Percentiles rank a stretch among this genome's conserved stretches.
phyloP scores from a whole-genome alignment of 2,113 vertebrate species.

The Scytalopus superciliaris region DNA sequence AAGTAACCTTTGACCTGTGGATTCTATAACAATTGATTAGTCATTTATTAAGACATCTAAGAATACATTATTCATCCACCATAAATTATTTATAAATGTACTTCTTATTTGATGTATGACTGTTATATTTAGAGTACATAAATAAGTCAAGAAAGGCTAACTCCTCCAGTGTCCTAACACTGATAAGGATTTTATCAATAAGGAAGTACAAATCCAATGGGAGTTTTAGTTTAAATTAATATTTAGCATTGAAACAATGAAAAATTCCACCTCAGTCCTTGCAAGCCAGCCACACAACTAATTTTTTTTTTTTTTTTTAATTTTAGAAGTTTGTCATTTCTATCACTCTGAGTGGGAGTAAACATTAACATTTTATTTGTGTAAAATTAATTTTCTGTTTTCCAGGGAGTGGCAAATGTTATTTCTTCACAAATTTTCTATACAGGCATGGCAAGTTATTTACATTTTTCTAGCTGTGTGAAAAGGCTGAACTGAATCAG shows the following conservation, averaged over 20 bases:
- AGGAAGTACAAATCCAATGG: not conserved
- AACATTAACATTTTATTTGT: not conserved
- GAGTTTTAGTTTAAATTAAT: not conserved
- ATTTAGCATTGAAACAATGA: not conserved
- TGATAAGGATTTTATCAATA: not conserved
- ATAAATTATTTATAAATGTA: constrained; percentile 55
- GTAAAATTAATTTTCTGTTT: not conserved
- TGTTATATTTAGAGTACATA: constrained; percentile 45
- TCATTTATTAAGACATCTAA: constrained; percentile 52
- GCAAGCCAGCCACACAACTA: not conserved
- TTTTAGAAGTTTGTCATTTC: not conserved
- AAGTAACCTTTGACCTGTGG: constrained; percentile 30
- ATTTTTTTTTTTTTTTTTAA: not conserved
- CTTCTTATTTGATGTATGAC: constrained; percentile 40
- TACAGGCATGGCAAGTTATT: not conserved
- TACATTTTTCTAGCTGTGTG: not conserved
- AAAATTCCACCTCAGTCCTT: not conserved
- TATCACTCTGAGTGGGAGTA: not conserved
- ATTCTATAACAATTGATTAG: constrained; percentile 51
- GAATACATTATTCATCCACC: constrained; percentile 48
- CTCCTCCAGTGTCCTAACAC: constrained; percentile 19
- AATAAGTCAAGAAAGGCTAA: constrained; percentile 22
- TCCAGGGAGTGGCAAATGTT: not conserved
- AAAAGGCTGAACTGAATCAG: not conserved
- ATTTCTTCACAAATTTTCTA: not conserved